Base-by-base conservation (phyloP, 2,888 invertebrate genomes). In the Dyspetes luteomarginatus region DNA sequence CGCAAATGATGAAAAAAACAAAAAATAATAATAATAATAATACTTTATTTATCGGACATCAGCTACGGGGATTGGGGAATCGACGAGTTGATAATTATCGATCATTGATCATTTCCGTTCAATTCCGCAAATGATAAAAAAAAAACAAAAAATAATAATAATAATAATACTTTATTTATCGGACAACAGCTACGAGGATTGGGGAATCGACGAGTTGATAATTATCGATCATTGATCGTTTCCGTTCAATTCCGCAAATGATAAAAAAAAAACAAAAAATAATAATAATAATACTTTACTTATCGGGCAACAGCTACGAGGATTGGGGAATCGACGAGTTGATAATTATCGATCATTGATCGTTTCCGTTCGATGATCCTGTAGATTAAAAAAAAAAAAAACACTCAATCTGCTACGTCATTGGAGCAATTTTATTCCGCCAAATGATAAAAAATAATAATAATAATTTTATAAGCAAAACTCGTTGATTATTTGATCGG, bases 41-140 rank as follows among this genome's bases (percentile, higher is more conserved):
- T n/a, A n/a, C n/a, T n/a, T 85, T 99, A 98, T 92, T 93, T 99
- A 50, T 99, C 99, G 0, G 99, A 99, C 92, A 98, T 98, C 90
- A 98, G 98, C 73, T 99, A 97, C 92, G 99, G 99, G 93, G 99
- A 99, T 93, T 99, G 99, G 99, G 97, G 97, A 83, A 98, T 99
- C 86, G 99, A 99, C 91, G 99, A 99, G 93, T 94, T 99, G 17
- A 98, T 98, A 89, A 98, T 99, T 85, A 97, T 97, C 85, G 98
- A 98, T 92, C 96, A 96, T 93, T 96, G 94, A 88, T 24, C 17
- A 3, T 26, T 22, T 41, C 26, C 55, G 78, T 43, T 64, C 55
- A n/a, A n/a, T n/a, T n/a, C n/a, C n/a, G n/a, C n/a, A n/a, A n/a
- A n/a, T n/a, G n/a, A n/a, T n/a, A n/a, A n/a, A n/a, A n/a, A n/a